Evolutionary conservation across 1,140 invertebrate genomes (phyloP).

Genomic region (Drosophila seguyi): DNA sequence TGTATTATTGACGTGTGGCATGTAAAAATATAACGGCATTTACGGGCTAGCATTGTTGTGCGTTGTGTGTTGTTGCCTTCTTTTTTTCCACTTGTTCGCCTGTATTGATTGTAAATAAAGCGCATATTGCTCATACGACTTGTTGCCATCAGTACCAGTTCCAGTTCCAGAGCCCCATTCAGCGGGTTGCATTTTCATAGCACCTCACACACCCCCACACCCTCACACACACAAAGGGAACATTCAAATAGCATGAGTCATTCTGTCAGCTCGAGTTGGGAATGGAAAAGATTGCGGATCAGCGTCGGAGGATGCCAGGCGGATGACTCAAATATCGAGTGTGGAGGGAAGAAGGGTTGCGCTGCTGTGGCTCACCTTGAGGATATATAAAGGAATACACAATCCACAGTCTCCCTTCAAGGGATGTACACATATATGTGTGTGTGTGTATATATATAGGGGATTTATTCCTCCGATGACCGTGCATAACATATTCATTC

Average conservation of each 20-base stretch:
- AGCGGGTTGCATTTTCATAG: conserved; percentile 25
- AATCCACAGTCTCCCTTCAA: background rate
- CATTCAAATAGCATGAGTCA: conserved; percentile 35
- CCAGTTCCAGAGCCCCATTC: conserved; percentile 1
- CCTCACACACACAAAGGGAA: background rate
- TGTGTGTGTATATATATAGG: background rate
- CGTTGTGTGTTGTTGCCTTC: conserved; percentile 1
- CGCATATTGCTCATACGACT: conserved; percentile 71
- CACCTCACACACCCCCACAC: background rate
- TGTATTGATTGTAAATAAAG: conserved; percentile 69
- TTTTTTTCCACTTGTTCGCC: conserved; percentile 21
- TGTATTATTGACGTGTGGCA: conserved; percentile 63
- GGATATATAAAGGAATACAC: conserved; percentile 2
- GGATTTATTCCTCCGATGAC: conserved; percentile 18
- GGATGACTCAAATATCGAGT: conserved; percentile 6
- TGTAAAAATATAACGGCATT: conserved; percentile 68
- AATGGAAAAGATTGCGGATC: conserved; percentile 35
- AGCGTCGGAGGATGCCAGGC: conserved; percentile 16
- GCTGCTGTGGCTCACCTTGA: conserved; percentile 13
- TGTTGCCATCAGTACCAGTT: conserved; percentile 52
- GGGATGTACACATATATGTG: background rate
- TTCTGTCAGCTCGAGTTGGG: conserved; percentile 33
- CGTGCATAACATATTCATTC: conserved; percentile 38
- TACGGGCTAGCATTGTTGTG: conserved; percentile 48
- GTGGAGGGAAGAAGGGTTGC: background rate